Base-by-base conservation (phyloP, 2,888 invertebrate species). In the Prostheceraeus crozeri region DNA sequence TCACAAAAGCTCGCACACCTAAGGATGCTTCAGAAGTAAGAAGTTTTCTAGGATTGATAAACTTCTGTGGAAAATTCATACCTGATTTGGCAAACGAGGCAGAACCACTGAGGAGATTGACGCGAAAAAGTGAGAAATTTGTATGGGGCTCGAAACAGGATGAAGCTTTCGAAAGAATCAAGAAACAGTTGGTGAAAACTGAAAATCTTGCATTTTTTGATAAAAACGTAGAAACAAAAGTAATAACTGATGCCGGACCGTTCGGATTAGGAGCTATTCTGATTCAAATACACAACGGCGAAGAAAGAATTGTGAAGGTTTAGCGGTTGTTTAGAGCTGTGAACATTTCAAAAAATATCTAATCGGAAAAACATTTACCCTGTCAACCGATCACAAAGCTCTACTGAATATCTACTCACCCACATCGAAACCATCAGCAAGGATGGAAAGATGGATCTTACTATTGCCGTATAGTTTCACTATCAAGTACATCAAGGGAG, bases 21-120 rank as follows among this genome's bases (percentile, higher is more conserved):
- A n/a, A n/a, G n/a, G n/a, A 16, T 11, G 53, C 3, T 23, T 21
- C 60, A 25, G 57, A 59, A 19, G 45, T 11, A 27, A 21, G 52
- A 1, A 64, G 60, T 35, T 63, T 65, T 23, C 31, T 60, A 23
- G 65, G 63, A 53, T 30, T 63, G 0, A 62, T 63, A 3, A 63
- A 62, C n/a, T 66, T 30, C 8, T 48, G 55, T 28, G 48, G 36
- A 0, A 19, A 58, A 4, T 64, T 59, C 16, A 62, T 66, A 3
- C 62, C 63, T 3, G 19, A 65, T 55, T 30, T 64, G 10, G 59
- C 65, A 10, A 63, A 60, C n/a, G 16, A 61, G n/a, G 16, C 62
- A 3, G 65, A 61, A 48, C 61, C 61, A 3, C 36, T 61, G 23
- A 19, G 60, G 11, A 60, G 21, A 35, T 4, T 61, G n/a, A 60